Evolutionary conservation across 2,888 invertebrate genomes (phyloP), one percentile per base, ranked within the genome.

Genomic region (Julus scanicus): DNA sequence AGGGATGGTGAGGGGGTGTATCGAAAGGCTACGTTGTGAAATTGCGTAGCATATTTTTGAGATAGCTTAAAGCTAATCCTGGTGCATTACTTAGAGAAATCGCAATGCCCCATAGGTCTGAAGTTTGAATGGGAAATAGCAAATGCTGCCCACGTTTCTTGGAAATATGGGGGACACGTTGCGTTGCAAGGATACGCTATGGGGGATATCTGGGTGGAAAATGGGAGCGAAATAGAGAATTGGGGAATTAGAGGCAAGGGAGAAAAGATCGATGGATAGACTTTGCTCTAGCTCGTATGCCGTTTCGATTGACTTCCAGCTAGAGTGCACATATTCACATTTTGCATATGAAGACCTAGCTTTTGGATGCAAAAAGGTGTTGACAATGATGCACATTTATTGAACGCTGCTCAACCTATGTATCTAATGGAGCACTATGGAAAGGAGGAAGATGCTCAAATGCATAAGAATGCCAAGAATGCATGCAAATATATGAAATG

Each of bases 91-190:
- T 71, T 71, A 29, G 63, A 71, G 20, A 71, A 71, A 20, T 71
- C 5, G 20, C 63, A 20, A 71, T 71, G 20, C 63, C 63, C 63
- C 20, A 71, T 71, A 71, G 63, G 63, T 71, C 63, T 71, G 63
- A 71, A 71, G 63, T 71, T 71, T 71, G 63, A 71, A 71, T 71
- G 63, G 20, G 20, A 71, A 71, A 71, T 71, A 71, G 63, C 63
- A 29, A 57, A 71, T 71, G 20, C 63, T 71, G 63, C 5, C 63
- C 63, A 71, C 63, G 63, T 71, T 71, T 71, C 20, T 71, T 71
- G 8, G 63, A 71, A 71, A 71, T 71, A 71, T 20, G 63, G 57
- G n/a, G 57, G n/a, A 63, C 17, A 63, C 17, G 63, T n/a, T 11
- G 20, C 11, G 63, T n/a, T 11, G 20, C 11, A 11, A 9, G 63